Evolutionary conservation across 2,113 vertebrate genomes (phyloP), one percentile per base, ranked within the genome.

Genomic region (Hemichromis elongatus): DNA sequence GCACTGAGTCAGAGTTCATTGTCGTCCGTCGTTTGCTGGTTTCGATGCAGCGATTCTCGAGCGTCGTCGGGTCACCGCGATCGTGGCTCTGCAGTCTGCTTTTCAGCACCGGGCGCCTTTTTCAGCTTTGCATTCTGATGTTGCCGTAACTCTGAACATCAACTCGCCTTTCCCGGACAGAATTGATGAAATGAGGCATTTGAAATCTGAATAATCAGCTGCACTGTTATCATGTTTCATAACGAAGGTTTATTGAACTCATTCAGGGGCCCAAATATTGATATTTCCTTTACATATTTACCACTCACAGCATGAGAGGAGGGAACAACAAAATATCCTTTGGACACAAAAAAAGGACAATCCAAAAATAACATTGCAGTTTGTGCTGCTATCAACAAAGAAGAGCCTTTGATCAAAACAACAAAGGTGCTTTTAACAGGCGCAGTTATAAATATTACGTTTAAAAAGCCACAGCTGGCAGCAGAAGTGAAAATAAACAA

Each of bases 191-290:
- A 26, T 3, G 3, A 16, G 42, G 47, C 40, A 21, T 80, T 61
- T 77, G 7, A 35, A 35, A 78, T 78, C 13, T 50, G 11, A 88
- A 45, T 82, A 50, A 56, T 37, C 63, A 80, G 45, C 35, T 30
- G 54, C 56, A 55, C 47, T 13, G 73, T 53, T 28, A 16, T 82
- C 19, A 40, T 11, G 54, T 70, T 85, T 83, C 33, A 47, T 75
- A 77, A 56, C 68, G 1, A 79, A 83, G 79, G 21, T 88, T 94
- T 89, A 93, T 82, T 92, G 63, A 86, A 87, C 18, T 57, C 6
- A 13, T 73, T 82, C 18, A 47, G 54, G 11, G 19, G 28, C 24
- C 75, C 5, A 42, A 45, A 79, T 35, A 53, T 79, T 21, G 28
- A 78, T 16, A 33, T 77, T 73, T 78, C 28, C 28, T 89, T 83